Conservation (phyloP, 2,888 invertebrate genomes). For the Cepaea hortensis region DNA sequence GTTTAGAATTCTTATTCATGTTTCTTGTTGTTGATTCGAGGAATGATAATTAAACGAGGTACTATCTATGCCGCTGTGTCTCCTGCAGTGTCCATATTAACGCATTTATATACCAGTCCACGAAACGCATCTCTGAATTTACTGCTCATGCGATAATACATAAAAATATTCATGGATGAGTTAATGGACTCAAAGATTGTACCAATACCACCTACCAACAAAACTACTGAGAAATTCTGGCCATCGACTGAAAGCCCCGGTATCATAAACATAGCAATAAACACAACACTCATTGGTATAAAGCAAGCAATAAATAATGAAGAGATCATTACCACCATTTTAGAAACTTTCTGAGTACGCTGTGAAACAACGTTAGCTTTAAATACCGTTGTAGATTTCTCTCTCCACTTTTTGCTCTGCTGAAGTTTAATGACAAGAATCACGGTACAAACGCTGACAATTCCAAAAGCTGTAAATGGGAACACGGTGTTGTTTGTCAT, state of each 20-base stretch:
- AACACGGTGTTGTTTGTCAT: background rate
- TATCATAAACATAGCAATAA: background rate
- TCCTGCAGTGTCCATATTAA: too few species aligned
- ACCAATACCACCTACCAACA: too few species aligned
- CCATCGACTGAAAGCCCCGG: background rate
- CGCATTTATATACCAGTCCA: background rate
- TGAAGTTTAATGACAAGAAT: background rate
- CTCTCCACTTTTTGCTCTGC: background rate
- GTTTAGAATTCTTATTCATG: too few species aligned
- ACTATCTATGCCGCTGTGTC: too few species aligned
- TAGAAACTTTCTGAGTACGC: background rate
- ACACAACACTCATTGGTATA: background rate
- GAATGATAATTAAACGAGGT: too few species aligned
- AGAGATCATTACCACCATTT: background rate
- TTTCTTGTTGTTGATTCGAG: too few species aligned
- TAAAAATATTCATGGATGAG: too few species aligned
- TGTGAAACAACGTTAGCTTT: background rate
- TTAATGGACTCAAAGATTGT: too few species aligned
- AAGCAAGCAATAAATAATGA: background rate
- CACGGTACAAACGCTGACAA: background rate
- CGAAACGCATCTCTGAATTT: too few species aligned
- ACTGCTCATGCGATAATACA: too few species aligned
- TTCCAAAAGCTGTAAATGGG: background rate
- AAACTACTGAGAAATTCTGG: background rate
- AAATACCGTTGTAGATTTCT: background rate